Conservation (phyloP, 2,888 invertebrate genomes). For the Campoplex nolae region DNA sequence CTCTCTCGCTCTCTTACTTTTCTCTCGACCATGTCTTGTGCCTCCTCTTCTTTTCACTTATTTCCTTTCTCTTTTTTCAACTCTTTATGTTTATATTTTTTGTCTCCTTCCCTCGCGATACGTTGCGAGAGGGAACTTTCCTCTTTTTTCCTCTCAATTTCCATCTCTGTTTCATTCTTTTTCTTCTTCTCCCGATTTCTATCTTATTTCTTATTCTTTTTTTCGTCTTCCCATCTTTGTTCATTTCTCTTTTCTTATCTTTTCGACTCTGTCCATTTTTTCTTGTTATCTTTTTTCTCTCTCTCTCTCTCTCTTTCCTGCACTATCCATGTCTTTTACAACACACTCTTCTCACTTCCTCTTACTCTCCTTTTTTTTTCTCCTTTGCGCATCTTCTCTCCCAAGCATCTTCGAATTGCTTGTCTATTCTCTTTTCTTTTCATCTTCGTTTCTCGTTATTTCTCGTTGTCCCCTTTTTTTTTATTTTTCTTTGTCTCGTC, state of each 20-base stretch:
- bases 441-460: conserved; percentile 55
- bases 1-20: background rate
- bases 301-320: background rate
- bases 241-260: background rate
- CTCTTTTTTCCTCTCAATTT: background rate
- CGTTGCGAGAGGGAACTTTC: background rate
- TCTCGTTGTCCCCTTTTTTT: conserved; percentile 6
- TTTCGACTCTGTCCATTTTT: background rate
- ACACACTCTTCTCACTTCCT: conserved; percentile 16
- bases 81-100: background rate
- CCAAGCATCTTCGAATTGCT: conserved; percentile 56
- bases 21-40: background rate
- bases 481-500: background rate
- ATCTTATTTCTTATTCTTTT: background rate
- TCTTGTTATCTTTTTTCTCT: background rate
- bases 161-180: background rate
- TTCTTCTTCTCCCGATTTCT: background rate
- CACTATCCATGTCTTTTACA: conserved; percentile 51
- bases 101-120: background rate
- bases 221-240: background rate
- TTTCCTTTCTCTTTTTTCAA: background rate
- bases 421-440: conserved; percentile 22
- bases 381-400: conserved; percentile 38
- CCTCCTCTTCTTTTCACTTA: conserved; percentile 6
- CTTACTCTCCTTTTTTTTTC: background rate